Conservation (phyloP, 2,113 vertebrate species). For the Guaruba guarouba region DNA sequence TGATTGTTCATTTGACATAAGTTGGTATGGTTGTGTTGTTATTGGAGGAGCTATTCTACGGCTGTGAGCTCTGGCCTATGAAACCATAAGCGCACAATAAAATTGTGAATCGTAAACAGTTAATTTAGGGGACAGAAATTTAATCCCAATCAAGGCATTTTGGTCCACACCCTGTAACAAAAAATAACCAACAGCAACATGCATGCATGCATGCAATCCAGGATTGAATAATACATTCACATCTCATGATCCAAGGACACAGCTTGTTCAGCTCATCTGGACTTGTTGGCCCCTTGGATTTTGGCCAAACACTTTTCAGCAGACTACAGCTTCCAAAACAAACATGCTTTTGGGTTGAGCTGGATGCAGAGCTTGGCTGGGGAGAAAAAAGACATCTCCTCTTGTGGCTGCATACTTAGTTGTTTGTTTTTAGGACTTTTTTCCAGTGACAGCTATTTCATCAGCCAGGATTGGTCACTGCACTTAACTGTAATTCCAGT, state of each 20-base stretch:
- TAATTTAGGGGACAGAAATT: background rate
- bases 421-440: constrained; percentile 12
- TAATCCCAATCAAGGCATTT: background rate
- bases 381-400: background rate
- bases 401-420: background rate
- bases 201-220: background rate
- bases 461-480: background rate
- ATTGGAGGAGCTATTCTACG: background rate
- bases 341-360: constrained; percentile 46
- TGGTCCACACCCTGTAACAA: background rate
- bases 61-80: background rate
- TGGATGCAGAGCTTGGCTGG: constrained; percentile 9
- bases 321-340: constrained; percentile 37
- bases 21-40: background rate
- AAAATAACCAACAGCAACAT: background rate
- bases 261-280: constrained; percentile 22
- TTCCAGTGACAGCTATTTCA: constrained; percentile 11
- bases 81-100: background rate
- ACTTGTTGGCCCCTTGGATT: constrained; percentile 35
- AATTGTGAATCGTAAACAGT: background rate
- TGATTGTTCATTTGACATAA: background rate
- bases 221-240: background rate
- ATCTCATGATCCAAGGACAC: background rate
- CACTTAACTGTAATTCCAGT: background rate
- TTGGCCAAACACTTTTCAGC: constrained; percentile 45